Conservation (phyloP, 2,113 vertebrate genomes). For the Potamarius usumacintae region DNA sequence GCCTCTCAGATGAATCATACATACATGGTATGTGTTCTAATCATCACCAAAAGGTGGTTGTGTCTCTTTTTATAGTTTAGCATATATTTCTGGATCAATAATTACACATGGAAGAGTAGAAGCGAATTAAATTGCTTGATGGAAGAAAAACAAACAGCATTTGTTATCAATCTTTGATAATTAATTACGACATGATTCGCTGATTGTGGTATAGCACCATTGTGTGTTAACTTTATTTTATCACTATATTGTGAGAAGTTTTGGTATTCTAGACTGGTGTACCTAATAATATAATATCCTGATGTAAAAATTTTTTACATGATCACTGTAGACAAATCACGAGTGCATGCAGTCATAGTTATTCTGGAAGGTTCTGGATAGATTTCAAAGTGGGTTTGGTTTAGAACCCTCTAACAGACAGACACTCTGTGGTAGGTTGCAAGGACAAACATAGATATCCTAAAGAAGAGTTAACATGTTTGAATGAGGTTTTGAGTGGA, state of each 20-base stretch:
- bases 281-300: not conserved
- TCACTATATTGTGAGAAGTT: not conserved
- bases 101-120: conserved; percentile 50
- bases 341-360: not conserved
- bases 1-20: conserved; percentile 44
- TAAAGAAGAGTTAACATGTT: not conserved
- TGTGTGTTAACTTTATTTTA: not conserved
- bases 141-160: conserved; percentile 51
- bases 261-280: not conserved
- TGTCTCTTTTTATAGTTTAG: conserved; percentile 57
- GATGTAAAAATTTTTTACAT: not conserved
- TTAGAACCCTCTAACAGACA: not conserved
- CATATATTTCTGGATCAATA: conserved; percentile 59
- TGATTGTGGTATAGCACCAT: not conserved
- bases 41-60: conserved; percentile 52
- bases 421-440: not conserved
- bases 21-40: conserved; percentile 56
- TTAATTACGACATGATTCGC: not conserved
- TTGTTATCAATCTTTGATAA: conserved; percentile 54
- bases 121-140: conserved; percentile 65
- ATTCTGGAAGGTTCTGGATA: not conserved
- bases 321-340: not conserved
- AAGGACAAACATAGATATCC: not conserved
- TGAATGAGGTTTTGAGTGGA: not conserved
- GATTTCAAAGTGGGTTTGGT: not conserved